Percentiles rank a stretch among this genome's conserved stretches.
phyloP scores from a whole-genome alignment of 2,113 vertebrate genomes.

The Oryzias curvinotus region DNA sequence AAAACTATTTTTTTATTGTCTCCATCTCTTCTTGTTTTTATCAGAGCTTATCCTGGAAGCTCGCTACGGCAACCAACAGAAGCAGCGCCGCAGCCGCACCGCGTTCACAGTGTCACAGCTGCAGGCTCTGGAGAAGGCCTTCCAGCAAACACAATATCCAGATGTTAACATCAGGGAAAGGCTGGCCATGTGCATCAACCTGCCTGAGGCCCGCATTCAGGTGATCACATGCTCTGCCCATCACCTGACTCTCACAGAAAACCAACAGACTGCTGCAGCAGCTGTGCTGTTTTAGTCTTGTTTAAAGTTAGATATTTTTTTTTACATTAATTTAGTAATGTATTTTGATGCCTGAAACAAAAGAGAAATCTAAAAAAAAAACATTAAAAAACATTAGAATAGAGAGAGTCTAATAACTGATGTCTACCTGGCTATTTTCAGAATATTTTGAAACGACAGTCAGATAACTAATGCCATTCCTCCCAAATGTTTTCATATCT shows the following conservation, averaged over 20 bases:
- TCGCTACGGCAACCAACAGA: conserved; percentile 78
- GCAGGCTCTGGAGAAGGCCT: conserved; percentile 80
- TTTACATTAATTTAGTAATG: no score
- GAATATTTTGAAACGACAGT: no score
- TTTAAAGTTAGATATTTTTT: background rate
- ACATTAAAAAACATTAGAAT: no score
- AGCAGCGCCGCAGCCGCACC: conserved; percentile 78
- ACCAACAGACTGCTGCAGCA: background rate
- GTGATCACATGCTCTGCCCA: conserved; percentile 47
- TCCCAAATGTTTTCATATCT: no score
- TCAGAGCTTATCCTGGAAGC: conserved; percentile 80
- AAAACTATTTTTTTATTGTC: background rate
- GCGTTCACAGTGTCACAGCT: conserved; percentile 80
- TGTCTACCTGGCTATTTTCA: no score
- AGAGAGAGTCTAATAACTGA: no score
- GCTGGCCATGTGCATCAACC: conserved; percentile 78
- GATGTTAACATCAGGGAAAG: conserved; percentile 81
- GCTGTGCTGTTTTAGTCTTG: background rate
- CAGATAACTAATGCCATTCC: no score
- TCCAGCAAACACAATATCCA: conserved; percentile 82
- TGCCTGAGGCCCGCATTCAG: conserved; percentile 84
- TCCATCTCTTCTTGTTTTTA: background rate
- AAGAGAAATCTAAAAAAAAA: no score
- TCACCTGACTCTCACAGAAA: conserved; percentile 1
- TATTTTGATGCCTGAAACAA: no score